Conservation (phyloP, 2,888 invertebrate genomes). For the Nephrotoma flavescens region DNA sequence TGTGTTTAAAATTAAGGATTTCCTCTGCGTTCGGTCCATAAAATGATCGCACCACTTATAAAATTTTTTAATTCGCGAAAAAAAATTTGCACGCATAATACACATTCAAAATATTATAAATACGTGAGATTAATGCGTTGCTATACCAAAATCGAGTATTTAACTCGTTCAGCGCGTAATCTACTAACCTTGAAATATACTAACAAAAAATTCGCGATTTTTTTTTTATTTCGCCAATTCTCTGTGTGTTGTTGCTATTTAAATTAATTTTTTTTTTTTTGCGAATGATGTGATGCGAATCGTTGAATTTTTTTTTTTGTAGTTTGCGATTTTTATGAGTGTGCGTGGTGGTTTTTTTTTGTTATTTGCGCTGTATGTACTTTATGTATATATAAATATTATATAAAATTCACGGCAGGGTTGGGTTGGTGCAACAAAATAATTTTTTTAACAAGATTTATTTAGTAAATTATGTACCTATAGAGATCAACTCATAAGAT, state of each 20-base stretch:
- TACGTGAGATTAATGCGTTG: background rate
- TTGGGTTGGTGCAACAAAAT: background rate
- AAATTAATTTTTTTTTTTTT: background rate
- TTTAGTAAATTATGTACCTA: background rate
- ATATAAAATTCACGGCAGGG: background rate
- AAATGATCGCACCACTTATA: no score
- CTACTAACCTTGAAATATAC: background rate
- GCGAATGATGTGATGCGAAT: constrained; percentile 2
- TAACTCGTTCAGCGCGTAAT: background rate
- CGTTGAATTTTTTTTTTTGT: background rate
- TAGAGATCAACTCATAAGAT: background rate
- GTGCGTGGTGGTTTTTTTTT: background rate
- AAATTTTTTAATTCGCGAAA: background rate
- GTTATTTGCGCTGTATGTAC: background rate
- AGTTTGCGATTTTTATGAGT: background rate
- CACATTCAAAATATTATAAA: background rate
- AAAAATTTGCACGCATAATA: background rate
- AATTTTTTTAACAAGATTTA: background rate
- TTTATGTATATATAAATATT: background rate
- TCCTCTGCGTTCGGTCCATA: background rate
- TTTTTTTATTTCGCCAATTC: background rate
- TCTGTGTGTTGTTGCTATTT: background rate
- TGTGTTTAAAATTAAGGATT: background rate
- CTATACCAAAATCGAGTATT: background rate
- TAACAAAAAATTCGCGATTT: background rate